These are phyloP conservation scores for Scaeva pyrastri DNA, from an alignment of 2,888 invertebrate genomes.

Conservation along the genomic window DNA sequence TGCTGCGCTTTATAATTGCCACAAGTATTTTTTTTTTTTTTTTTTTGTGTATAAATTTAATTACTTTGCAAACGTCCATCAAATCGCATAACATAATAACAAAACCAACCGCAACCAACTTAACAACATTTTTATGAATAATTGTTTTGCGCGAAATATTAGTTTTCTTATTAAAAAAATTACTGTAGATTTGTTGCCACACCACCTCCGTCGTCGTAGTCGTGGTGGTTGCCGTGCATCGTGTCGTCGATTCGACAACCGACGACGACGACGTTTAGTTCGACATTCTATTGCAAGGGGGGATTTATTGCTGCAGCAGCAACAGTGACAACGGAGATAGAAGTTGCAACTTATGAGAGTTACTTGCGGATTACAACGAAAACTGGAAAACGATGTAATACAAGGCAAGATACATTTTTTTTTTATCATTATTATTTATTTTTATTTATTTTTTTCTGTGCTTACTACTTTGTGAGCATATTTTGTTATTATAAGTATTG, in stretches of 20 bases:
- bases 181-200: constrained; percentile 52
- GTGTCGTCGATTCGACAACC: too few species aligned
- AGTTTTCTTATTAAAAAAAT: constrained; percentile 49
- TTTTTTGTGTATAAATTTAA: constrained; percentile 60
- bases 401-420: constrained; percentile 71
- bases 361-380: constrained; percentile 69
- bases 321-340: constrained; percentile 31
- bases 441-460: constrained; percentile 20
- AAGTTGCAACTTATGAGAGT: constrained; percentile 67
- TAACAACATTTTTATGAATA: constrained; percentile 65
- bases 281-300: constrained; percentile 42
- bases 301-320: constrained; percentile 37
- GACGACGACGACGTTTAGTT: background rate
- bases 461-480: background rate
- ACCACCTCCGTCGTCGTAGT: constrained; percentile 20
- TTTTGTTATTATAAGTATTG: constrained; percentile 29
- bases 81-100: too few species aligned
- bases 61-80: too few species aligned
- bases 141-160: constrained; percentile 63
- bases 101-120: constrained; percentile 63
- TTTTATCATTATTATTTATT: constrained; percentile 2
- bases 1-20: constrained; percentile 51
- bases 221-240: too few species aligned
- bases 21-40: too few species aligned
- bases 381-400: constrained; percentile 75